Conservation (phyloP, 2,113 vertebrate species). For the Nesospiza acunhae region DNA sequence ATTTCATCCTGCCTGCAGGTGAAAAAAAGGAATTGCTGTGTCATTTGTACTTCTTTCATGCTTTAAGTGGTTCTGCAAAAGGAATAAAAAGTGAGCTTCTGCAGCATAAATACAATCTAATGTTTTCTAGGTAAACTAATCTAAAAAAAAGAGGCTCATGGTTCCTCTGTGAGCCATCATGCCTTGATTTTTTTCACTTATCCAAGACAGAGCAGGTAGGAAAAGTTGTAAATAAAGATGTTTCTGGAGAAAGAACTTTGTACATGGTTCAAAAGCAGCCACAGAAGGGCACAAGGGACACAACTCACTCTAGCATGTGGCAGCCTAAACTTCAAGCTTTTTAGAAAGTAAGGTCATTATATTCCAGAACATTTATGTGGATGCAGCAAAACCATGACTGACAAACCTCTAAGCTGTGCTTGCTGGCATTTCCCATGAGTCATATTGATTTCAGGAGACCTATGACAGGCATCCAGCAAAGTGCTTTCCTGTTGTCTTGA, state of each 20-base stretch:
- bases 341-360: neutral
- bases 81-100: neutral
- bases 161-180: neutral
- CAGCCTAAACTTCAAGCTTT: neutral
- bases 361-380: neutral
- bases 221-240: neutral
- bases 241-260: neutral
- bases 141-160: neutral
- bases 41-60: neutral
- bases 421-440: neutral
- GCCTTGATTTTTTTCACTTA: neutral
- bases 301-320: neutral
- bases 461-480: neutral
- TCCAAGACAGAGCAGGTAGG: neutral
- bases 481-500: neutral
- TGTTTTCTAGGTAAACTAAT: neutral
- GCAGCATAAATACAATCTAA: neutral
- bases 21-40: neutral
- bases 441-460: neutral
- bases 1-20: neutral
- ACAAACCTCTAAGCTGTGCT: neutral
- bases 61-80: neutral
- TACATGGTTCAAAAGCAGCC: neutral
- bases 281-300: neutral
- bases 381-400: neutral